Conservation (phyloP, 2,888 invertebrate species). For the Noctuana brunneofusca region DNA sequence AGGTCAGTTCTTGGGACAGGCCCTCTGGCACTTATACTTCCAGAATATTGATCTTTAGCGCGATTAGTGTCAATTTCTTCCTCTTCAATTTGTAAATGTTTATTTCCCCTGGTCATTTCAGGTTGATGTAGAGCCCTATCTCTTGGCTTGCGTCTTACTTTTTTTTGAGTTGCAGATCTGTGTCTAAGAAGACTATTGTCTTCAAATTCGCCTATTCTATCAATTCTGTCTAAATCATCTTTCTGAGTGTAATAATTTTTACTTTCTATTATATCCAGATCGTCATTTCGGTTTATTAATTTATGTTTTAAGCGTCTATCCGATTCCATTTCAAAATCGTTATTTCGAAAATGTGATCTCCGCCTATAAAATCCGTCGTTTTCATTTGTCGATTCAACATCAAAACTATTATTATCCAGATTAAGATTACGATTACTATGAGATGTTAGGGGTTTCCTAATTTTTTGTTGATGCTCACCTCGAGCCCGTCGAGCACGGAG, state of each 20-base stretch:
- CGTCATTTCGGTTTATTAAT: not conserved
- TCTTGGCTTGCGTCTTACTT: conserved; percentile 55
- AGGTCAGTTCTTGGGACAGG: not conserved
- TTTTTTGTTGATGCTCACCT: conserved; percentile 83
- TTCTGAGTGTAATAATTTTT: conserved; percentile 3
- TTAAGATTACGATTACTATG: conserved; percentile 4
- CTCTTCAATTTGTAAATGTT: conserved; percentile 37
- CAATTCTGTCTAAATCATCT: not conserved
- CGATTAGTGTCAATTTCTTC: conserved; percentile 33
- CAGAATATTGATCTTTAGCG: conserved; percentile 10
- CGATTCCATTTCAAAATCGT: not conserved
- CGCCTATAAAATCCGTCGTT: not conserved
- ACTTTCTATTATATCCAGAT: conserved; percentile 6
- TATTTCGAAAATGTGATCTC: conserved; percentile 7
- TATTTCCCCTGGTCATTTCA: conserved; percentile 14
- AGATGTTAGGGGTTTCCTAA: not conserved
- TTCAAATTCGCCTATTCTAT: conserved; percentile 5
- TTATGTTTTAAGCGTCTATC: conserved; percentile 1
- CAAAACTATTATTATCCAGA: conserved; percentile 18
- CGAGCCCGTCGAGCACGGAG: conserved; percentile 92
- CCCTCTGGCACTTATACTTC: conserved; percentile 7
- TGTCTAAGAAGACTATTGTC: not conserved
- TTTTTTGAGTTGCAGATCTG: conserved; percentile 45
- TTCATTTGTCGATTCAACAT: not conserved
- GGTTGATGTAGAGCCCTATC: conserved; percentile 46